Evolutionary conservation across 2,797 vertebrate genomes (phyloP), one percentile per base, ranked within the genome.

Genomic region (Garrulus glandarius): DNA sequence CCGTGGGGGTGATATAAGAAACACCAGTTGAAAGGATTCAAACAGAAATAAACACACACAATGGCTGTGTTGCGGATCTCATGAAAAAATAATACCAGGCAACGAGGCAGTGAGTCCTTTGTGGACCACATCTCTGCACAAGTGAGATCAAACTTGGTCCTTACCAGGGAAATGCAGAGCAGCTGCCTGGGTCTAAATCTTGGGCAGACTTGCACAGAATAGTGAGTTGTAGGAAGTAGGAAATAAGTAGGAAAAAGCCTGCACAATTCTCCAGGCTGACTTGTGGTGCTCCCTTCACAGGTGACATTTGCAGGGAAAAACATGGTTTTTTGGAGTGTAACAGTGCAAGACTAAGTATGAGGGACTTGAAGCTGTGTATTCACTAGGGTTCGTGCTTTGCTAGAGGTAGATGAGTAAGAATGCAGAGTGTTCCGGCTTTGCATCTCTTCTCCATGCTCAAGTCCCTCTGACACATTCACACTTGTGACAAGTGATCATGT

Each of bases 21-120:
- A 91, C 2, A 20, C 50, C 50, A 81, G 21, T 36, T 83, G 60
- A 83, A 79, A 70, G 53, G 77, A 49, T 77, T 77, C 50, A 80
- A 34, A 76, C 11, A 93, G 56, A 84, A 89, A 87, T 29, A 87
- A 43, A 46, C 17, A 64, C 29, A 55, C 12, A 47, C 9, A 34
- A 26, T 47, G 1, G 23, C 15, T 47, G 10, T 3, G 1, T 32
- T 32, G 26, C 46, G 0, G 0, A 49, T 37, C 29, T 59, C 53
- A 36, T 3, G 4, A 68, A 78, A 84, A 60, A 61, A 70, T 24
- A 71, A 37, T 41, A 64, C 26, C 41, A 49, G 60, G 9, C 16
- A 83, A 34, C 0, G 2, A 72, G 30, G 46, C 20, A 86, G n/a
- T 18, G 39, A 13, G 9, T 87, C 18, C 29, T 63, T 76, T 55